Percentiles rank a stretch among this genome's conserved stretches.
Conservation (phyloP, 2,797 vertebrate genomes). For the Sphenodon punctatus region DNA sequence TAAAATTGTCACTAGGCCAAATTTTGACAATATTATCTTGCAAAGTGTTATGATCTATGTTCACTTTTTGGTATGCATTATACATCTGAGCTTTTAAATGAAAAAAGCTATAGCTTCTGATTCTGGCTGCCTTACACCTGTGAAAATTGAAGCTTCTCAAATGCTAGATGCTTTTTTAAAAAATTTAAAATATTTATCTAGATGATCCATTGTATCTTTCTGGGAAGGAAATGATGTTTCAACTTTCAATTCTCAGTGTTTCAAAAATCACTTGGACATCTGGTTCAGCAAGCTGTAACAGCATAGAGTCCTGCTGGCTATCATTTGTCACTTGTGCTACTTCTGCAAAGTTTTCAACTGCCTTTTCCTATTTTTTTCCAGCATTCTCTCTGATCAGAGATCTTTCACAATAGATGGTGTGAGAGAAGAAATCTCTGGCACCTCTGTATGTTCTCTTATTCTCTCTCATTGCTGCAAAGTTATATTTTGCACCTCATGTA, state of each 20-base stretch:
- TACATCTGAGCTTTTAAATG: neutral
- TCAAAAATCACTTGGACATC: slow-evolving; percentile 36
- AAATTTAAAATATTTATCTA: slow-evolving; percentile 1
- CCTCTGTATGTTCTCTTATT: neutral
- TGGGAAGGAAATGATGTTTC: slow-evolving; percentile 19
- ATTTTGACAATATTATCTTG: slow-evolving; percentile 45
- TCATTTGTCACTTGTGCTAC: slow-evolving; percentile 30
- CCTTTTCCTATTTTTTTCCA: slow-evolving; percentile 15
- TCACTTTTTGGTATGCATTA: neutral
- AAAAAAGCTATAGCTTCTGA: slow-evolving; percentile 3
- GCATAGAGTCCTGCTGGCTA: neutral
- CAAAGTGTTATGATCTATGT: neutral
- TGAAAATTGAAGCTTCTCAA: neutral
- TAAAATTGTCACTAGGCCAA: slow-evolving; percentile 11
- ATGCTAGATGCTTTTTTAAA: neutral
- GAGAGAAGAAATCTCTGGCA: neutral
- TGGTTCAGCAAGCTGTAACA: slow-evolving; percentile 25
- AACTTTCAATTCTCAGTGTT: neutral
- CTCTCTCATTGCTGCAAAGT: neutral
- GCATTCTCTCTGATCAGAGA: neutral
- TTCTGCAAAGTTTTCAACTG: slow-evolving; percentile 27
- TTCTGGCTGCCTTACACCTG: neutral
- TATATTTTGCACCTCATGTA: neutral
- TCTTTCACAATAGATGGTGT: neutral
- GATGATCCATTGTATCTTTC: neutral